These are phyloP conservation scores for Copsychus sechellarum DNA, from an alignment of 2,113 vertebrate genomes.

Conservation along the genomic window DNA sequence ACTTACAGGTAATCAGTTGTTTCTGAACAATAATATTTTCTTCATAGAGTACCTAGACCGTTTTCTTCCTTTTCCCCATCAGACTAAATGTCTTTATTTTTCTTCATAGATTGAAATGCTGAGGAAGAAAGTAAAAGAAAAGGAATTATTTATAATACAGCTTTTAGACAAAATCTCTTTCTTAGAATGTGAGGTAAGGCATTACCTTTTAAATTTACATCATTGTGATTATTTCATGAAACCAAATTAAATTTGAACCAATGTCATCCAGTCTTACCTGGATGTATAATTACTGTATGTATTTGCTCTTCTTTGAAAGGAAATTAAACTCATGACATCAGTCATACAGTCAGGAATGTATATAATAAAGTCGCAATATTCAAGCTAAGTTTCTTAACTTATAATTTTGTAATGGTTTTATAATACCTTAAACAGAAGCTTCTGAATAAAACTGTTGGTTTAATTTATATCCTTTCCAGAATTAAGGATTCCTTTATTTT, in stretches of 20 bases:
- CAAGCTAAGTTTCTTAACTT: not conserved
- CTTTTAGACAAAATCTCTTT: conserved; percentile 95
- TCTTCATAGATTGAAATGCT: conserved; percentile 85
- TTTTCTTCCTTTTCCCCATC: not conserved
- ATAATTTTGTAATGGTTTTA: not conserved
- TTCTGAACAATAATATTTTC: not conserved
- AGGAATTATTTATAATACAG: conserved; percentile 93
- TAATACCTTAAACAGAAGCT: not conserved
- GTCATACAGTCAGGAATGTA: not conserved
- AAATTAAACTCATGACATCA: not conserved
- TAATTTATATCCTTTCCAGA: not conserved
- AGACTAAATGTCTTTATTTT: conserved; percentile 24
- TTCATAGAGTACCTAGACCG: not conserved
- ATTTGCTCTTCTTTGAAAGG: not conserved
- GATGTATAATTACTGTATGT: not conserved
- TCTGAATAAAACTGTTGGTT: not conserved
- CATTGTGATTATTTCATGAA: not conserved
- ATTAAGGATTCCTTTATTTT: not conserved
- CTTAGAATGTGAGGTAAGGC: conserved; percentile 94
- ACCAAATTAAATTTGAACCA: not conserved
- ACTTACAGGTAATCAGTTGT: not conserved
- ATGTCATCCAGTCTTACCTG: not conserved
- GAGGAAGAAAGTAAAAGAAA: conserved; percentile 88
- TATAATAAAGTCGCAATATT: not conserved
- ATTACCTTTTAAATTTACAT: not conserved